Percentiles rank a stretch among this genome's conserved stretches.
Evolutionary conservation across 2,113 vertebrate genomes (phyloP).

Genomic region (Rhombomys opimus): DNA sequence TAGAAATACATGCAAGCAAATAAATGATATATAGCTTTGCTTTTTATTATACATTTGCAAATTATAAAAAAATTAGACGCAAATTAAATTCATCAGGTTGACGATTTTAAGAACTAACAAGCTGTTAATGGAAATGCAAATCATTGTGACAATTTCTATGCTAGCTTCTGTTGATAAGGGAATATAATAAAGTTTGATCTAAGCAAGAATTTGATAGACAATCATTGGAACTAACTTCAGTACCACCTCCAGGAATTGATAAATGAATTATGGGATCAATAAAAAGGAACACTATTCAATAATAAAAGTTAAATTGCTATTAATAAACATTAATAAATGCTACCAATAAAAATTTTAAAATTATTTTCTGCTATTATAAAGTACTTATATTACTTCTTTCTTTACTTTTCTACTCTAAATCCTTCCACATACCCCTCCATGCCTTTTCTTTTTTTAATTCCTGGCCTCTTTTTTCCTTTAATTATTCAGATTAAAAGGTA

Average conservation of each 20-base stretch:
- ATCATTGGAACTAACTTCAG: background rate
- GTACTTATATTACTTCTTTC: background rate
- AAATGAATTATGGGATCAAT: background rate
- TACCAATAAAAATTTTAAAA: background rate
- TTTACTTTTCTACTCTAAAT: background rate
- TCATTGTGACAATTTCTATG: background rate
- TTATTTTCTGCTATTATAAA: background rate
- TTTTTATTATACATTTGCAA: background rate
- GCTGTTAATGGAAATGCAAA: background rate
- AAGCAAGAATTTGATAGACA: background rate
- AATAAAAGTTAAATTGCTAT: constrained; percentile 9
- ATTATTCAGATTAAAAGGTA: background rate
- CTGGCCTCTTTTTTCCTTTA: background rate
- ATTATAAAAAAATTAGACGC: background rate
- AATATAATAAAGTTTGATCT: background rate
- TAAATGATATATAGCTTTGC: background rate
- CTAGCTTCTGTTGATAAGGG: background rate
- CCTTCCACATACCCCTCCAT: background rate
- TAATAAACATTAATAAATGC: background rate
- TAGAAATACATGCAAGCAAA: background rate
- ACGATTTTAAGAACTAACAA: background rate
- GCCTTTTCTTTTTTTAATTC: background rate
- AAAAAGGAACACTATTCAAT: background rate
- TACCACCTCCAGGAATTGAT: background rate
- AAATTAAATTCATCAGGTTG: constrained; percentile 13